Conservation (phyloP, 2,113 vertebrate species). For the Hemicordylus capensis region DNA sequence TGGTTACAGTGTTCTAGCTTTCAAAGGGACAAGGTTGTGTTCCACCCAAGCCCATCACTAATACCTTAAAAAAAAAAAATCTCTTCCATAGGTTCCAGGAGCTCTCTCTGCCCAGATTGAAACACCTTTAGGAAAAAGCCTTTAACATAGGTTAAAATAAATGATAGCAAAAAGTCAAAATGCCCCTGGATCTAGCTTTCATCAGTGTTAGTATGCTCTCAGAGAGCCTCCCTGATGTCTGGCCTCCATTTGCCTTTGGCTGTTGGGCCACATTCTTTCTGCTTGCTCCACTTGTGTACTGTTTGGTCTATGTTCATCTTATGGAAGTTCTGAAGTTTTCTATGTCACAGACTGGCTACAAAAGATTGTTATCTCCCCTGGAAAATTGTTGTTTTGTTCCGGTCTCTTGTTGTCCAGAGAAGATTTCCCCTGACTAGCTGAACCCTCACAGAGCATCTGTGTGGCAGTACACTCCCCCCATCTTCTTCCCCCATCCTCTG, state of each 20-base stretch:
- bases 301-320: neutral
- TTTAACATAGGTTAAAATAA: too few species aligned
- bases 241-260: too few species aligned
- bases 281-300: neutral
- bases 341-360: neutral
- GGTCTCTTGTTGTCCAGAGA: neutral
- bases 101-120: neutral
- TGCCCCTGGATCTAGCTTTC: too few species aligned
- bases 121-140: neutral
- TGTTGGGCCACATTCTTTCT: neutral
- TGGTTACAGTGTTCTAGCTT: neutral
- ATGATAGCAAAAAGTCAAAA: too few species aligned
- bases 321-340: neutral
- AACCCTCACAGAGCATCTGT: too few species aligned
- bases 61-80: neutral
- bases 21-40: neutral
- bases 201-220: too few species aligned
- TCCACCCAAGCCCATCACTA: neutral
- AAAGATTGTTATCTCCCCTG: too few species aligned
- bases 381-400: neutral
- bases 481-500: too few species aligned
- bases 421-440: too few species aligned
- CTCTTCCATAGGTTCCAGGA: neutral
- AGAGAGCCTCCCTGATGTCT: too few species aligned
- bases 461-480: too few species aligned